Evolutionary conservation across 2,888 invertebrate genomes (phyloP).

Genomic region (Cephonodes hylas): DNA sequence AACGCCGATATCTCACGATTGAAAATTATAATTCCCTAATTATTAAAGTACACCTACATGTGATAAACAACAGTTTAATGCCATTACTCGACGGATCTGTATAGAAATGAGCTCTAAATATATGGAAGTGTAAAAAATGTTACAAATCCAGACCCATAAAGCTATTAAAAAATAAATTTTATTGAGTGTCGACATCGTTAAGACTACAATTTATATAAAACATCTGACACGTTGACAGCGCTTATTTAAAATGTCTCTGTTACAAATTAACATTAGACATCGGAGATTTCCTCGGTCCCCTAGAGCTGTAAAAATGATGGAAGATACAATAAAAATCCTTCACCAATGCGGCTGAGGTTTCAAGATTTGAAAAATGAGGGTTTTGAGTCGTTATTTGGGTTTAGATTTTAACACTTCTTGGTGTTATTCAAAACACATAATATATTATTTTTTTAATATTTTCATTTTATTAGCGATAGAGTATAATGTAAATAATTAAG

Average conservation of each 20-base stretch:
- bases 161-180: conserved; percentile 65
- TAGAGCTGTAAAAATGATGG: conserved; percentile 41
- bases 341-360: conserved; percentile 1
- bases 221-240: conserved; percentile 62
- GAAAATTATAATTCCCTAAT: conserved; percentile 22
- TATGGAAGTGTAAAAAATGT: conserved; percentile 51
- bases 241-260: conserved; percentile 55
- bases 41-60: conserved; percentile 30
- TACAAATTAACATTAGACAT: conserved; percentile 55
- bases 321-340: conserved; percentile 15
- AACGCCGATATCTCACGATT: conserved; percentile 11
- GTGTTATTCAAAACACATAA: not conserved
- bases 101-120: conserved; percentile 44
- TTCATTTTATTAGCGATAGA: too few species aligned
- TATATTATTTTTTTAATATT: too few species aligned
- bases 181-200: conserved; percentile 66
- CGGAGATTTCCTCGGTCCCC: conserved; percentile 24
- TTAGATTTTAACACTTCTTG: not conserved
- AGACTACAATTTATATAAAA: conserved; percentile 63
- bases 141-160: conserved; percentile 54
- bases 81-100: conserved; percentile 36
- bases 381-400: not conserved
- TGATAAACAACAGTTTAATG: conserved; percentile 39
- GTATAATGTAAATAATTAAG: too few species aligned
- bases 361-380: not conserved